Evolutionary conservation across 2,888 invertebrate species (phyloP).

Genomic region (Pardosa pseudoannulata): DNA sequence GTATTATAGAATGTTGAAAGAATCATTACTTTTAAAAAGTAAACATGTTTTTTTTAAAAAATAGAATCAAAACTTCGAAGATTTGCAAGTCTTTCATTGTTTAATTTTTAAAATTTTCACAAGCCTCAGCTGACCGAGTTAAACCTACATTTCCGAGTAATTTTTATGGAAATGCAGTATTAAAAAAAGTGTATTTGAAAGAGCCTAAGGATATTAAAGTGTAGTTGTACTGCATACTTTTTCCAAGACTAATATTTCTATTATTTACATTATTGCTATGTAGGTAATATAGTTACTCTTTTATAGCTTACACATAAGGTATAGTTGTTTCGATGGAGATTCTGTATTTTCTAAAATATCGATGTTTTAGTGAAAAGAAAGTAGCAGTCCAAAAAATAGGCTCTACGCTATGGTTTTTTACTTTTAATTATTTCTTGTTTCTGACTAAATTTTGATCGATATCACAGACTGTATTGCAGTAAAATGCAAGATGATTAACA

Average conservation of each 20-base stretch:
- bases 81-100: conserved; percentile 1
- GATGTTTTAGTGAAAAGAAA: not conserved
- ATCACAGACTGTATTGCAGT: not conserved
- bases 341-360: not conserved
- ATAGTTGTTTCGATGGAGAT: not conserved
- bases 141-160: no score
- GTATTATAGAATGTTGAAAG: no score
- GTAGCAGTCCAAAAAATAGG: conserved; percentile 4
- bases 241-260: not conserved
- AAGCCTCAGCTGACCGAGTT: no score
- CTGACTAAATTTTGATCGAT: not conserved
- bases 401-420: not conserved
- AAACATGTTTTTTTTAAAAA: no score
- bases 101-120: no score
- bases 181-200: not conserved
- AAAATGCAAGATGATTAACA: not conserved
- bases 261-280: conserved; percentile 13
- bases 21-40: no score
- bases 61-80: not conserved
- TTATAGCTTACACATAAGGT: not conserved
- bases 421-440: no score
- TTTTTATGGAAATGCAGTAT: no score
- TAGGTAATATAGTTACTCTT: conserved; percentile 7
- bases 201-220: not conserved
- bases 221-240: conserved; percentile 3